phyloP scores from a whole-genome alignment of 2,113 vertebrate species.

The Crypturellus undulatus region DNA sequence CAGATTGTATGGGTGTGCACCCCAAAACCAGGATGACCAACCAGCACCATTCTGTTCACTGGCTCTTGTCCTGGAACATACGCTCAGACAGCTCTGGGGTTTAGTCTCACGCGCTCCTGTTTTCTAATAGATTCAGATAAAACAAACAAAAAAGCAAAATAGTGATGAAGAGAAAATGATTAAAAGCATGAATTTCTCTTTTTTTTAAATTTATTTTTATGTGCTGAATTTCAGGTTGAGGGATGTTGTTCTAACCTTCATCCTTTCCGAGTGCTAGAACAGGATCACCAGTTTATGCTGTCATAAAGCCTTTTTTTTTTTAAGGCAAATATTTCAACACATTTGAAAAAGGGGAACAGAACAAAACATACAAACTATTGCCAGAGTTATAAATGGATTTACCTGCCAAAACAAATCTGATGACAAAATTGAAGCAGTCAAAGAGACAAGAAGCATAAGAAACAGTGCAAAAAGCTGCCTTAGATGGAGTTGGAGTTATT shows the following conservation, averaged over 20 bases:
- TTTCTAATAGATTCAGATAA: neutral
- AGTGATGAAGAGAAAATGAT: neutral
- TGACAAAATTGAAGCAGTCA: constrained; percentile 22
- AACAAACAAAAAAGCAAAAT: neutral
- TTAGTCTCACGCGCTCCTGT: neutral
- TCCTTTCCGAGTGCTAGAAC: neutral
- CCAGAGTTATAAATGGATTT: constrained; percentile 20
- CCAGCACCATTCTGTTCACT: neutral
- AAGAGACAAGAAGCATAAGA: neutral
- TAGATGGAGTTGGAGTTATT: neutral
- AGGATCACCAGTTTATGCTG: constrained; percentile 6
- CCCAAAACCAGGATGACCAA: neutral
- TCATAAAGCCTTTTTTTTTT: neutral
- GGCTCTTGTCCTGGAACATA: neutral
- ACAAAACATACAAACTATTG: neutral
- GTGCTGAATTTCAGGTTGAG: neutral
- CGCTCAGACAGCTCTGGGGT: neutral
- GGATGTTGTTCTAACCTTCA: neutral
- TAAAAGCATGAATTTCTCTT: neutral
- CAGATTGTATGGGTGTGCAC: neutral
- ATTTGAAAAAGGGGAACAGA: neutral
- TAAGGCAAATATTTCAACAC: constrained; percentile 35
- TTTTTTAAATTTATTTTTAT: neutral
- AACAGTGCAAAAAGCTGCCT: neutral
- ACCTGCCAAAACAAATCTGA: constrained; percentile 25